Evolutionary conservation across 2,113 vertebrate species (phyloP).

Genomic region (Chionis minor): DNA sequence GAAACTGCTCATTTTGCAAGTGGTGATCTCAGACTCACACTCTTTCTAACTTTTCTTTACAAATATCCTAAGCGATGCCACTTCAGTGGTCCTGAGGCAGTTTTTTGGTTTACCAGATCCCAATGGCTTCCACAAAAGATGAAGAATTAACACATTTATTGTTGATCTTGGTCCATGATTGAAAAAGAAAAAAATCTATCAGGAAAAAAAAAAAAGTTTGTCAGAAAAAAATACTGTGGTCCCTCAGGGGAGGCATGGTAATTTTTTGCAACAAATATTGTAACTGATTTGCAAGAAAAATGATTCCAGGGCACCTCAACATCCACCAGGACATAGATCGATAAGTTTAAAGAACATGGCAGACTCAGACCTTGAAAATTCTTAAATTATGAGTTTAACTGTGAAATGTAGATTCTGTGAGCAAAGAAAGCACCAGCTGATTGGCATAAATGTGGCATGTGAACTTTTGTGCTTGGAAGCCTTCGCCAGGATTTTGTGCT

Average conservation of each 20-base stretch:
- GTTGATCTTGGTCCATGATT: neutral
- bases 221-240: neutral
- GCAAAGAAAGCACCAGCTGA: neutral
- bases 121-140: neutral
- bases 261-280: neutral
- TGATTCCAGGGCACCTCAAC: neutral
- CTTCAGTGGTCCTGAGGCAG: too few relatives aligned
- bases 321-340: rapidly evolving
- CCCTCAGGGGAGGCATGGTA: neutral
- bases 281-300: neutral
- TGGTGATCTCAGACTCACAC: neutral
- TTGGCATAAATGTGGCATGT: rapidly evolving
- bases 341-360: neutral
- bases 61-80: neutral
- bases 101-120: neutral
- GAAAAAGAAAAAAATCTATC: too few relatives aligned
- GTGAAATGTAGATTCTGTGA: neutral
- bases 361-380: neutral
- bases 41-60: neutral
- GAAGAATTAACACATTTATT: neutral
- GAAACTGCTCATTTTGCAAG: slow-evolving; percentile 1
- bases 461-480: neutral
- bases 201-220: too few relatives aligned
- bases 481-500: neutral
- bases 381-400: neutral